Conservation (phyloP, 1,140 invertebrate species). For the Papilio glaucus region DNA sequence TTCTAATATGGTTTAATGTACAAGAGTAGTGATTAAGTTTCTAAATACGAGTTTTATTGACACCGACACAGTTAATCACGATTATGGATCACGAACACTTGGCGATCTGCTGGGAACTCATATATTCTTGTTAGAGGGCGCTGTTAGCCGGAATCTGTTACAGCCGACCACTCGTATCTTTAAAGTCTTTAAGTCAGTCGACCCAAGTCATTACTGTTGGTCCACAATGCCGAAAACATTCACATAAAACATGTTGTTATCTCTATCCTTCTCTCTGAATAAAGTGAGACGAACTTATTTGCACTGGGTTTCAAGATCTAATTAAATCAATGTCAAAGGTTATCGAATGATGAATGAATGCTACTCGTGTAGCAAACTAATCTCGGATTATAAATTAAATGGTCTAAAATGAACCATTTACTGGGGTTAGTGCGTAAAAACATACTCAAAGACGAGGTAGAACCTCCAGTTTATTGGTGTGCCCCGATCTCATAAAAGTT, state of each 20-base stretch:
- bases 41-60: conserved; percentile 31
- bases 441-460: background rate
- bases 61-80: conserved; percentile 12
- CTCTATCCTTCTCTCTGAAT: no score
- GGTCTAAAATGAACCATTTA: background rate
- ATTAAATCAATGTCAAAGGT: conserved; percentile 1
- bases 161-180: background rate
- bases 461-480: background rate
- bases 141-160: conserved; percentile 1
- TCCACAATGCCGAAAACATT: no score
- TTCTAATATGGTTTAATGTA: background rate
- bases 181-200: background rate
- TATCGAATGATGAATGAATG: background rate
- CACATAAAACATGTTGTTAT: no score
- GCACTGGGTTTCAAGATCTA: background rate
- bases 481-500: background rate
- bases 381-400: background rate
- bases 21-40: conserved; percentile 20
- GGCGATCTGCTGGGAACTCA: background rate
- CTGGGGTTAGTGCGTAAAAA: background rate
- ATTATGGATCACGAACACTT: conserved; percentile 33
- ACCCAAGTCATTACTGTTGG: no score
- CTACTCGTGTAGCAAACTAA: background rate
- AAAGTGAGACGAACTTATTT: background rate
- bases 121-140: conserved; percentile 31